phyloP scores from a whole-genome alignment of 2,113 vertebrate species.

The Eira barbara region DNA sequence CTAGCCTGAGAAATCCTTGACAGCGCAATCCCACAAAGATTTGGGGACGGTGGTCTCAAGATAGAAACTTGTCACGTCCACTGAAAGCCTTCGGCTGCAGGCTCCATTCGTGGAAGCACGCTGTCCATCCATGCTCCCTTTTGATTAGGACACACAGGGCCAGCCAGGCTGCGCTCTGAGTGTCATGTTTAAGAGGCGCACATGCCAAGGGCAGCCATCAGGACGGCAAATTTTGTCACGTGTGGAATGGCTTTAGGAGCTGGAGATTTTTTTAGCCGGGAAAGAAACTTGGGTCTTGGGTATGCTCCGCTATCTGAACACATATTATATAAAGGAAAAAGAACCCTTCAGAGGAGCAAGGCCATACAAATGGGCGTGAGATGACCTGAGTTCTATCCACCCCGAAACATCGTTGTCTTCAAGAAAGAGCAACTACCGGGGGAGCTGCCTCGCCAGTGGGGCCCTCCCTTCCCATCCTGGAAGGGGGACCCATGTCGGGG shows the following conservation, averaged over 20 bases:
- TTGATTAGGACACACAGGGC: not conserved
- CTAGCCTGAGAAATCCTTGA: not conserved
- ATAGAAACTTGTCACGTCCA: not conserved
- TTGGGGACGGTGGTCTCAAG: not conserved
- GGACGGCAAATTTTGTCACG: not conserved
- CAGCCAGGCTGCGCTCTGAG: not conserved
- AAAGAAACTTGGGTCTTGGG: not conserved
- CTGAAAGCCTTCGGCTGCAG: not conserved
- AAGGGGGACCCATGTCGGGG: not conserved
- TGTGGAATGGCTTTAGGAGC: not conserved
- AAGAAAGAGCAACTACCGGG: not conserved
- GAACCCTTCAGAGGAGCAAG: not conserved
- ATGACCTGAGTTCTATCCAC: not conserved
- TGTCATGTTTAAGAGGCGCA: not conserved
- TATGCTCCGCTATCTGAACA: not conserved
- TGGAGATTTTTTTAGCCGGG: not conserved
- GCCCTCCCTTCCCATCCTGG: rapidly evolving
- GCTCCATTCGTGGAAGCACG: rapidly evolving
- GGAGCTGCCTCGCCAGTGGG: not conserved
- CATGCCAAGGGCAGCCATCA: too few species aligned
- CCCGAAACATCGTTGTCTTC: not conserved
- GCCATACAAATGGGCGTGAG: not conserved
- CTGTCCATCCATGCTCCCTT: not conserved
- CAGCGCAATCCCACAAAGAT: rapidly evolving
- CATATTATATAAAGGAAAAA: not conserved